Conservation (phyloP, 2,888 invertebrate genomes). For the Metopia argyrocephala region DNA sequence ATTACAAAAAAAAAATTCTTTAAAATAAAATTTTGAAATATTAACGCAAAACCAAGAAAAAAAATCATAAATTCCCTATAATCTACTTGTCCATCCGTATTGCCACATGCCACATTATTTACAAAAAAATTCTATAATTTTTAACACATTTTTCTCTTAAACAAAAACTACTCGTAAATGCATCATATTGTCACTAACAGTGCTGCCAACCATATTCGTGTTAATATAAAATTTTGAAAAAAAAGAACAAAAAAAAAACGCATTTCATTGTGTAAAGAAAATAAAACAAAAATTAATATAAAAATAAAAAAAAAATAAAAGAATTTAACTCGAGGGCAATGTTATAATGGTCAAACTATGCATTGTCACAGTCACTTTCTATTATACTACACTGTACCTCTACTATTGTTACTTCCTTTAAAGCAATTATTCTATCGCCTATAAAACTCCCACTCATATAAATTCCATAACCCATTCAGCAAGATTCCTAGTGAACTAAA, state of each 20-base stretch:
- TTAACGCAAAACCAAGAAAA: background rate
- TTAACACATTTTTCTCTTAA: constrained; percentile 15
- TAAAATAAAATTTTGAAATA: background rate
- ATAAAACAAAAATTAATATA: background rate
- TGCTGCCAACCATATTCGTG: background rate
- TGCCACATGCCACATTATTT: constrained; percentile 53
- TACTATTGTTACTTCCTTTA: no score
- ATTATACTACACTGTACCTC: background rate
- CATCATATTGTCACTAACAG: constrained; percentile 59
- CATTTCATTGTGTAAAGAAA: constrained; percentile 22
- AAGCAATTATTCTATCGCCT: background rate
- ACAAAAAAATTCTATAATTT: constrained; percentile 42
- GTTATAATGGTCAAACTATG: constrained; percentile 21
- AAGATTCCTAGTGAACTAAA: constrained; percentile 18
- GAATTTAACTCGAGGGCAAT: constrained; percentile 45
- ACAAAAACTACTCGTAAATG: constrained; percentile 41
- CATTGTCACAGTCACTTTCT: background rate
- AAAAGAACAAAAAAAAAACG: background rate
- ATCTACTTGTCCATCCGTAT: constrained; percentile 49
- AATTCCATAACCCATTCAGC: constrained; percentile 45
- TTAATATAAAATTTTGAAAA: background rate
- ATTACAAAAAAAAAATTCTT: background rate
- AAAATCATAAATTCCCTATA: constrained; percentile 43
- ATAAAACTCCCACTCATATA: constrained; percentile 5
- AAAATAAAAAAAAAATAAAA: constrained; percentile 12